phyloP scores from a whole-genome alignment of 2,888 invertebrate genomes.

The Rugalucina vietnamica region DNA sequence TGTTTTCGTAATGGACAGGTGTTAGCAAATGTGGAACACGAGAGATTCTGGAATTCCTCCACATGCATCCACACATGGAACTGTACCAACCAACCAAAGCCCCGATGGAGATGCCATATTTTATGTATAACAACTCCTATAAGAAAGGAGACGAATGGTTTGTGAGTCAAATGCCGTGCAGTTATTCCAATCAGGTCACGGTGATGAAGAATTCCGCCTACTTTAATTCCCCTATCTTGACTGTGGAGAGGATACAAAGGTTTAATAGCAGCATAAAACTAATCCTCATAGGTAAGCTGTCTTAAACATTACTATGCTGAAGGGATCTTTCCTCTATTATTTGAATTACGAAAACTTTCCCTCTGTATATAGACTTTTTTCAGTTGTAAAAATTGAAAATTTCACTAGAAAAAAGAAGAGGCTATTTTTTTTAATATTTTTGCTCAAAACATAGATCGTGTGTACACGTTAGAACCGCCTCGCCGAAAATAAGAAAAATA shows the following conservation, averaged over 20 bases:
- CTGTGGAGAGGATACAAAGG: constrained; percentile 94
- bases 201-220: constrained; percentile 99
- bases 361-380: too few species aligned
- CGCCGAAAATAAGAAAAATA: too few species aligned
- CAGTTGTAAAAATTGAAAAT: too few species aligned
- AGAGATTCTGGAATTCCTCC: constrained; percentile 83
- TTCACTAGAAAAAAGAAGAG: too few species aligned
- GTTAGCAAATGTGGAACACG: constrained; percentile 84
- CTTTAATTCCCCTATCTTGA: constrained; percentile 96
- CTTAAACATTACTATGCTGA: too few species aligned
- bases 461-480: too few species aligned
- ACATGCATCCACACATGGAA: constrained; percentile 88
- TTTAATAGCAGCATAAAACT: constrained; percentile 96
- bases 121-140: constrained; percentile 95
- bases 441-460: too few species aligned
- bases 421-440: too few species aligned
- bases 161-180: constrained; percentile 91
- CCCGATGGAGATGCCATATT: constrained; percentile 98
- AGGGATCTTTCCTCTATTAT: too few species aligned
- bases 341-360: too few species aligned
- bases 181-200: constrained; percentile 94
- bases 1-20: too few species aligned
- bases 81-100: constrained; percentile 87
- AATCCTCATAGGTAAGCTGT: constrained; percentile 95
- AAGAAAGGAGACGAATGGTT: constrained; percentile 97